Evolutionary conservation across 2,113 vertebrate species (phyloP), one percentile per base, ranked within the genome.

Genomic region (Psilopogon haemacephalus): DNA sequence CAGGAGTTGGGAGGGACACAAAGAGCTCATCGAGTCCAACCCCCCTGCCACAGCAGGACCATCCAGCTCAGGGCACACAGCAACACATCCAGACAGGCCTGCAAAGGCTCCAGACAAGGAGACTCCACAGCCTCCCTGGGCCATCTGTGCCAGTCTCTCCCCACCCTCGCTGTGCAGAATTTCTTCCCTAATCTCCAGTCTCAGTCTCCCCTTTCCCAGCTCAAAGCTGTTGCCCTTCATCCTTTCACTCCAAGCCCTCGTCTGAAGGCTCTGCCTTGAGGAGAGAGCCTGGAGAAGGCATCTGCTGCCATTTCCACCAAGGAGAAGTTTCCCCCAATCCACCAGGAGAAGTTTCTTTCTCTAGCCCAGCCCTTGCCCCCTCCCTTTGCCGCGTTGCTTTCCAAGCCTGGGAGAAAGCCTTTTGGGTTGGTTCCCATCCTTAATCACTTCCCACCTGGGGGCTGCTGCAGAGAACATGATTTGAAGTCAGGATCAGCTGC

Each of bases 401-500:
- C 3, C 4, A 81, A 81, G 80, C 1, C 0, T 37, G 56, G 48
- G 40, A 92, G 60, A 60, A 35, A 42, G 46, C 73, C 62, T 55
- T 71, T 75, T 1, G 5, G 79, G 48, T 62, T 54, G 70, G 8
- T 60, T 77, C 48, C 44, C 65, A 18, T 55, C 70, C 37, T 63
- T 80, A 71, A 69, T 69, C 48, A 42, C 74, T 73, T 24, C 74
- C 44, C 79, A 56, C 70, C 67, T 18, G 59, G 16, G 80, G 65
- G 77, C 0, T 58, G 64, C 56, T 76, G 91, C 93, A 78, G 86
- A 82, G 46, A 52, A 32, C 50, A 26, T 38, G 33, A 4, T 63
- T 30, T 86, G 93, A 93, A 92, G 84, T 82, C 84, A 37, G 84
- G 94, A 90, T 90, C 93, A 80, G 55, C 24, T 6, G 12, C n/a